phyloP scores from a whole-genome alignment of 2,113 vertebrate genomes.

The Ivindomyrus marchei region DNA sequence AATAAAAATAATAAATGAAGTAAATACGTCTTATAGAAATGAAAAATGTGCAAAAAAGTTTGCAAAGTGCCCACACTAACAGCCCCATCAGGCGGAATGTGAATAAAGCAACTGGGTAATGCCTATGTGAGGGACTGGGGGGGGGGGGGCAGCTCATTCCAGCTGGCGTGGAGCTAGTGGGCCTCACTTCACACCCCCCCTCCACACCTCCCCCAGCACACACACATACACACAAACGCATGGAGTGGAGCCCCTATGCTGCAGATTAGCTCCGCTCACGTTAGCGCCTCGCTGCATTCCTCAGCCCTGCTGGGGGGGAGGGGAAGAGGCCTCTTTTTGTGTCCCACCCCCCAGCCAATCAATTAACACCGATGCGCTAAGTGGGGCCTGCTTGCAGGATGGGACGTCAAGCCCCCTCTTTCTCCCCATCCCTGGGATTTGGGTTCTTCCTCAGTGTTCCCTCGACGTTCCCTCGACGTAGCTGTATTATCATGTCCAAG shows the following conservation, averaged over 20 bases:
- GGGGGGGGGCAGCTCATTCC: neutral
- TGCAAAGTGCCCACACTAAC: neutral
- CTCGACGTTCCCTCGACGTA: neutral
- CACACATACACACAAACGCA: neutral
- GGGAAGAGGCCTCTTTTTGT: neutral
- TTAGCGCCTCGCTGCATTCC: conserved; percentile 17
- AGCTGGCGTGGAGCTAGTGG: neutral
- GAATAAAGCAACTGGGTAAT: neutral
- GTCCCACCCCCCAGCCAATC: neutral
- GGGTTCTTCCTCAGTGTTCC: neutral
- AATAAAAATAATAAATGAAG: neutral
- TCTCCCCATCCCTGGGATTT: neutral
- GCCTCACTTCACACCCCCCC: neutral
- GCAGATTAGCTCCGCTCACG: neutral
- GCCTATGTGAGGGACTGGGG: neutral
- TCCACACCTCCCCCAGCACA: neutral
- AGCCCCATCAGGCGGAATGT: neutral
- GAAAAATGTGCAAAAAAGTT: neutral
- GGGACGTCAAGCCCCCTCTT: neutral
- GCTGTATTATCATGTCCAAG: neutral
- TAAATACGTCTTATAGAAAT: neutral
- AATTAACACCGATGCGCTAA: neutral
- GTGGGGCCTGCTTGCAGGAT: neutral
- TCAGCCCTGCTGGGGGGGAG: neutral
- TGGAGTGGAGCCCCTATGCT: neutral